Conservation (phyloP, 2,888 invertebrate genomes). For the Sceliomorpha sp. region DNA sequence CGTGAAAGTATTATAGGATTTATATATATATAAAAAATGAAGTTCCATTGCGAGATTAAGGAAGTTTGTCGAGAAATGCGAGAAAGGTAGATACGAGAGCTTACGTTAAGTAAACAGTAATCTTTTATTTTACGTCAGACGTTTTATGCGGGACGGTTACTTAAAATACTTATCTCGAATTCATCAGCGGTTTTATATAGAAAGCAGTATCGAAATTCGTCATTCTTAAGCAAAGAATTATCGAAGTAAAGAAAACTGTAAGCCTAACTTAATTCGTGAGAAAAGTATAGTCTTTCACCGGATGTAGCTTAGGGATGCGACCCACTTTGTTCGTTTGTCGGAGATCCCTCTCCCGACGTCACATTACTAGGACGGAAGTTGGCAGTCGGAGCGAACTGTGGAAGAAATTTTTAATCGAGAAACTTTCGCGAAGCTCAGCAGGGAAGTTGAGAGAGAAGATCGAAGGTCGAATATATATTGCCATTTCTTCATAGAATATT, state of each 20-base stretch:
- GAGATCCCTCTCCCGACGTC: constrained; percentile 27
- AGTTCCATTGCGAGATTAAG: no score
- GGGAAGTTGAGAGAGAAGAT: constrained; percentile 50
- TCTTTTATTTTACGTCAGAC: no score
- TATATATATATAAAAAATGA: no score
- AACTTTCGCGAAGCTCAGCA: constrained; percentile 66
- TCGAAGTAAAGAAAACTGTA: constrained; percentile 40
- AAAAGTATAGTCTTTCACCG: constrained; percentile 45
- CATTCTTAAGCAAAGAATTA: constrained; percentile 20
- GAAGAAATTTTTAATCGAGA: constrained; percentile 76
- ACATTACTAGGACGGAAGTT: constrained; percentile 61
- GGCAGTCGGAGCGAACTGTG: constrained; percentile 56
- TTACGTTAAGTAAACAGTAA: no score
- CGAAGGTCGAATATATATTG: constrained; percentile 43
- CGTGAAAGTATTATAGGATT: no score
- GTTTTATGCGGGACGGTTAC: no score
- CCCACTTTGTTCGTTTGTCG: constrained; percentile 42
- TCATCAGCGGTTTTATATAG: no score
- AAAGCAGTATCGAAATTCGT: constrained; percentile 35
- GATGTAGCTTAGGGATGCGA: constrained; percentile 45
- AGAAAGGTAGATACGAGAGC: no score
- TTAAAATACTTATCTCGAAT: no score
- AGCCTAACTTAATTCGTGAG: constrained; percentile 53
- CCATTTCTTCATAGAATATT: constrained; percentile 47
- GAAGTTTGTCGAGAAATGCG: no score